Base-by-base conservation (phyloP, 2,888 invertebrate species). In the Mythimna loreyi region DNA sequence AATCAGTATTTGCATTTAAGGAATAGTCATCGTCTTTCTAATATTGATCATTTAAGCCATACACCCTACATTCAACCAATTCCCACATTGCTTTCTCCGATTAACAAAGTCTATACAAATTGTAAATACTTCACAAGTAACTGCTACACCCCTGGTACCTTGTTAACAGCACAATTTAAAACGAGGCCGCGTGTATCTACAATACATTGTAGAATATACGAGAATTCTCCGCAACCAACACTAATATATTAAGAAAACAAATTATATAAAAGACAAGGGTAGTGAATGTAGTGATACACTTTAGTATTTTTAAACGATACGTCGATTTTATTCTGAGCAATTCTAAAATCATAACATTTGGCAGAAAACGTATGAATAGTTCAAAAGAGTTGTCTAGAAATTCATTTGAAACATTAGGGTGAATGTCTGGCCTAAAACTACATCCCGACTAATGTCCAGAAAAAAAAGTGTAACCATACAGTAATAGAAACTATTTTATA, bases 151-250 rank as follows among this genome's bases (percentile, higher is more conserved):
- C 77, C 72, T 80, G 50, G 43, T 33, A 50, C n/a, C 53, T 64
- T 64, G 64, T 71, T 73, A 67, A 43, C 63, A 58, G 19, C 25
- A 72, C 67, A 66, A 72, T 77, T 75, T 69, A 63, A 74, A 82
- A 82, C 52, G 60, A 83, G 83, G 75, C 61, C 83, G 67, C 47
- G 30, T 62, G 57, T 45, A 40, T 49, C 64, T 36, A 23, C 58
- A 11, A 75, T 77, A 66, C 56, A 71, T 76, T 66, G 61, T 68
- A 63, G 65, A 81, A 77, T 55, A 69, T 73, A 68, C 74, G 59
- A 72, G 57, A 70, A 66, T 52, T 71, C 56, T 53, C 58, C 11
- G 25, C 69, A 57, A 23, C 45, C 11, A 16, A 68, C 45, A 33
- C 53, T 13, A 59, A 50, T 81, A 81, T 72, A 79, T 71, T 72